These are phyloP conservation scores for Saccopteryx leptura DNA, from an alignment of 2,113 vertebrate species.

Conservation along the genomic window DNA sequence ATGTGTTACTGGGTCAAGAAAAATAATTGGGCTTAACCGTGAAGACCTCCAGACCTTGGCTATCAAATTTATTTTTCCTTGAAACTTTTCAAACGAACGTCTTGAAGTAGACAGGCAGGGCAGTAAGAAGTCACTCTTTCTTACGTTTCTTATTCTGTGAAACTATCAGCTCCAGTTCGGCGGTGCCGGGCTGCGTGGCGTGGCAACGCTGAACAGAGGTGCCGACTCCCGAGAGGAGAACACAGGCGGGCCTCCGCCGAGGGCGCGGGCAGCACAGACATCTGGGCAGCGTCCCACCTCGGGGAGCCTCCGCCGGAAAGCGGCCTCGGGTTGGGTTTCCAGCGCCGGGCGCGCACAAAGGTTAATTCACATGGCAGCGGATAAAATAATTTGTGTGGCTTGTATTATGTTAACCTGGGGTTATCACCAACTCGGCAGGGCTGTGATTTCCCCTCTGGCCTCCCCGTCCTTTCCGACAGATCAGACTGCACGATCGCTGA, in stretches of 20 bases:
- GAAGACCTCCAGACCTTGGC: not conserved
- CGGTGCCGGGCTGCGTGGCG: fast-evolving
- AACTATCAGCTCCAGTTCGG: no score
- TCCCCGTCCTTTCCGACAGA: not conserved
- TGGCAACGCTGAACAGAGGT: not conserved
- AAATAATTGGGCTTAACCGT: not conserved
- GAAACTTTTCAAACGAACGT: not conserved
- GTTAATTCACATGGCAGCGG: not conserved
- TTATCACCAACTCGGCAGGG: not conserved
- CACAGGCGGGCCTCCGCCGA: fast-evolving
- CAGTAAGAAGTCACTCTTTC: not conserved
- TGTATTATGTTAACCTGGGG: not conserved
- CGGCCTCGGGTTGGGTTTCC: not conserved
- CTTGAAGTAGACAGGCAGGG: not conserved
- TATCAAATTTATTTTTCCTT: not conserved
- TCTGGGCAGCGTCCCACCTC: not conserved
- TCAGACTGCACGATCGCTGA: not conserved
- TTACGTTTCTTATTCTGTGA: not conserved
- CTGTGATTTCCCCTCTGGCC: not conserved
- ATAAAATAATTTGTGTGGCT: not conserved
- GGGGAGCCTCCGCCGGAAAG: no score
- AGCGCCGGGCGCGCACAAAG: fast-evolving
- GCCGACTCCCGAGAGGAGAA: fast-evolving
- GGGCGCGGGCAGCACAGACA: fast-evolving
- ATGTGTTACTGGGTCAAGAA: not conserved